Evolutionary conservation across 2,888 invertebrate species (phyloP).

Genomic region (Rotaria socialis): DNA sequence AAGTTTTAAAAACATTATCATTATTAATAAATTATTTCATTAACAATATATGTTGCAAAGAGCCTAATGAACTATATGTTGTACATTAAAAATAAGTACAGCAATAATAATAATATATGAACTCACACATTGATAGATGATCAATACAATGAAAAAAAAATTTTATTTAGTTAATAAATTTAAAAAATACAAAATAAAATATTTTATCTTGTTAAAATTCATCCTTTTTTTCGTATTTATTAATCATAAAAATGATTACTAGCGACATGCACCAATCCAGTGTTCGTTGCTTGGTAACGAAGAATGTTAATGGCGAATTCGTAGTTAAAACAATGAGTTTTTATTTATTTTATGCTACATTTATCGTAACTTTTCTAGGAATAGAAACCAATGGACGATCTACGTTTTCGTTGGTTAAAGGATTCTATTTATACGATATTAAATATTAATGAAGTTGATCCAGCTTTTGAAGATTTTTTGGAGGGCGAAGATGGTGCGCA

Average conservation of each 20-base stretch:
- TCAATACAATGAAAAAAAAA: not conserved
- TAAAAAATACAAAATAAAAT: not conserved
- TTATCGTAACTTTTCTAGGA: not conserved
- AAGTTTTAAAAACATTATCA: no score
- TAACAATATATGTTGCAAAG: no score
- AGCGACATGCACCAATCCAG: not conserved
- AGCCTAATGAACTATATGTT: no score
- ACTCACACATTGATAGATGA: not conserved
- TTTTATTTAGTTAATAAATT: not conserved
- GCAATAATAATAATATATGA: no score
- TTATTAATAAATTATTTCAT: no score
- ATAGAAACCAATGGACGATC: conserved; percentile 56
- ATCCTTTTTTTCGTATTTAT: no score
- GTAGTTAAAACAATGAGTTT: not conserved
- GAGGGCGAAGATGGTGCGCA: conserved; percentile 57
- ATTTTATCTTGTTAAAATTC: no score
- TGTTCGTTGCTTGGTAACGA: not conserved
- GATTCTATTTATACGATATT: conserved; percentile 55
- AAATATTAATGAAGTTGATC: conserved; percentile 53
- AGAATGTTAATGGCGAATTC: not conserved
- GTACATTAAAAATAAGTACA: no score
- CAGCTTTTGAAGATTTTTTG: conserved; percentile 58
- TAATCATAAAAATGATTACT: not conserved
- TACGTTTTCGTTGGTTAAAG: conserved; percentile 58
- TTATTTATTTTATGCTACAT: conserved; percentile 14